Conservation (phyloP, 2,113 vertebrate species). For the Silurus meridionalis region DNA sequence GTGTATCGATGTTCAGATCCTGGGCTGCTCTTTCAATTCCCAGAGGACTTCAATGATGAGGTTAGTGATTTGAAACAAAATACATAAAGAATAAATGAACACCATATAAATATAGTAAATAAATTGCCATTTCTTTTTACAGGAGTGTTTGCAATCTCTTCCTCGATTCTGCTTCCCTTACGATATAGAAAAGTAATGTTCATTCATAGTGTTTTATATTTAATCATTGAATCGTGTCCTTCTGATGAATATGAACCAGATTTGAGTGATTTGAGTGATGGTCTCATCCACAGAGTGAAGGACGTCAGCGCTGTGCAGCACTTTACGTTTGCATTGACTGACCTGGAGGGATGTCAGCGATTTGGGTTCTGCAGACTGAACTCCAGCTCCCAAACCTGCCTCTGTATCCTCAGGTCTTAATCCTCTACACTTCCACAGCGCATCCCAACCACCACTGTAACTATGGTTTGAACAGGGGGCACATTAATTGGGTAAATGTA, state of each 20-base stretch:
- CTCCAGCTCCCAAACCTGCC: conserved; percentile 76
- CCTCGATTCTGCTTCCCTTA: conserved; percentile 90
- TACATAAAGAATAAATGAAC: not conserved
- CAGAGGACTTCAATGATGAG: conserved; percentile 68
- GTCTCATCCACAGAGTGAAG: conserved; percentile 64
- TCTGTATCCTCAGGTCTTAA: conserved; percentile 85
- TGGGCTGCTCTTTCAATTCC: conserved; percentile 69
- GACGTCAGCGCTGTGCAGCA: conserved; percentile 78
- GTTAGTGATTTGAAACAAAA: conserved; percentile 26
- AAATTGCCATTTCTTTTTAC: not conserved
- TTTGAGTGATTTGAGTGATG: not conserved
- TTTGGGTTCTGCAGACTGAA: conserved; percentile 88
- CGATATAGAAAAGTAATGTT: conserved; percentile 78
- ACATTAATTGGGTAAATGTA: too few species aligned
- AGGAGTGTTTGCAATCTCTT: conserved; percentile 79
- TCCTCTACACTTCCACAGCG: not conserved
- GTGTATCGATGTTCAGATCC: conserved; percentile 63
- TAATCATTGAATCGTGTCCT: not conserved
- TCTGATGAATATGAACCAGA: not conserved
- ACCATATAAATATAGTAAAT: too few species aligned
- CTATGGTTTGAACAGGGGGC: too few species aligned
- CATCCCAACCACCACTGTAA: too few species aligned
- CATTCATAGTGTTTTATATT: not conserved
- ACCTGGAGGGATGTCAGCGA: conserved; percentile 82
- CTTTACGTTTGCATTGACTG: conserved; percentile 89